These are phyloP conservation scores for Netelia virgata DNA, from an alignment of 2,888 invertebrate genomes.

Conservation along the genomic window DNA sequence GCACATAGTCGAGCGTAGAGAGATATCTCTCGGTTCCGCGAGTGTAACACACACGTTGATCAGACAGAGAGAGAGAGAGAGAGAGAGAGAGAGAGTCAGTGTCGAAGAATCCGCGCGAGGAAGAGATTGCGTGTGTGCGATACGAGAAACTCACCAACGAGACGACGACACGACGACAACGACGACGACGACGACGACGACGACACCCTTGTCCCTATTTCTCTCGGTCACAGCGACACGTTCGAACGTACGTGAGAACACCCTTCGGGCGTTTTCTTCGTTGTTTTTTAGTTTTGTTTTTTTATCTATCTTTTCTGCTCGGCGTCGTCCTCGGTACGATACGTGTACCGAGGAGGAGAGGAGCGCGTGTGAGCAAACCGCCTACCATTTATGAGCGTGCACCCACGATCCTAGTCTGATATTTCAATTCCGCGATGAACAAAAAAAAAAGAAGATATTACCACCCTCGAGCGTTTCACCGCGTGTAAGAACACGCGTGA, in stretches of 20 bases:
- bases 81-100: constrained; percentile 20
- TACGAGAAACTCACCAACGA: constrained; percentile 50
- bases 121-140: constrained; percentile 9
- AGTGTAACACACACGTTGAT: background rate
- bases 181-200: no score
- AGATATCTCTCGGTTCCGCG: constrained; percentile 40
- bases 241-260: constrained; percentile 75
- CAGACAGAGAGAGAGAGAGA: constrained; percentile 13
- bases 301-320: background rate
- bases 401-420: constrained; percentile 49
- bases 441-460: constrained; percentile 21
- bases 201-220: constrained; percentile 72
- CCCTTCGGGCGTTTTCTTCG: constrained; percentile 62
- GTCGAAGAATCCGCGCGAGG: background rate
- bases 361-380: constrained; percentile 2
- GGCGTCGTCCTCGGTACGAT: background rate
- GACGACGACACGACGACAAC: constrained; percentile 38
- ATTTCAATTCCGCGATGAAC: constrained; percentile 55
- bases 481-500: background rate
- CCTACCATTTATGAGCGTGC: constrained; percentile 45
- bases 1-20: constrained; percentile 24
- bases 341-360: background rate
- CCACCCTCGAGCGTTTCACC: constrained; percentile 21
- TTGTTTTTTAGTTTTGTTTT: background rate
- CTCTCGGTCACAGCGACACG: constrained; percentile 38